These are phyloP conservation scores for Cantharis nigra DNA, from an alignment of 2,888 invertebrate species.

Conservation along the genomic window DNA sequence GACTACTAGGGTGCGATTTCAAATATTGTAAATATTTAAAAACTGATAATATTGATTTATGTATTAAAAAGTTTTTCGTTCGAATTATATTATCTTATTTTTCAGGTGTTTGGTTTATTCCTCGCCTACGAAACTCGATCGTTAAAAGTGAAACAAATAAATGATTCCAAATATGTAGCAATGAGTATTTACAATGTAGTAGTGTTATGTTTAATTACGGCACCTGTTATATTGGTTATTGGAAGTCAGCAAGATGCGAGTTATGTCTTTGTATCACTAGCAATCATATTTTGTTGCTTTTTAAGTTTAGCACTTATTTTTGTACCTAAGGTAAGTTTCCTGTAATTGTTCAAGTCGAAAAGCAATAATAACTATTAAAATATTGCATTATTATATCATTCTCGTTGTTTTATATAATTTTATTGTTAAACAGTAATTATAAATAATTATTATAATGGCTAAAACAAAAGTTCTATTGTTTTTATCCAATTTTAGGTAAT, in stretches of 20 bases:
- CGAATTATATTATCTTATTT: slow-evolving; percentile 17
- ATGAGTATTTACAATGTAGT: slow-evolving; percentile 99
- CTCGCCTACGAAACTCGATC: slow-evolving; percentile 98
- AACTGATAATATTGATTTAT: neutral
- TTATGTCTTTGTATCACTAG: slow-evolving; percentile 94
- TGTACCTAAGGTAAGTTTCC: slow-evolving; percentile 83
- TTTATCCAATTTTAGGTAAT: slow-evolving; percentile 65
- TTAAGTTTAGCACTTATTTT: slow-evolving; percentile 98
- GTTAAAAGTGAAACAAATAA: slow-evolving; percentile 95
- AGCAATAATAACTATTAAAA: neutral
- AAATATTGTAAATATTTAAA: no score
- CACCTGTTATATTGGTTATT: slow-evolving; percentile 96
- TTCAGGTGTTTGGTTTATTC: slow-evolving; percentile 89
- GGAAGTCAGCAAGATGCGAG: slow-evolving; percentile 97
- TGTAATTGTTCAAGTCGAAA: neutral
- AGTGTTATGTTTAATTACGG: slow-evolving; percentile 95
- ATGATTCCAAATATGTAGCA: slow-evolving; percentile 97
- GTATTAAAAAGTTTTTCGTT: neutral
- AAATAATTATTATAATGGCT: no score
- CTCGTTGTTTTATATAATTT: no score
- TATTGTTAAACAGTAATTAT: no score
- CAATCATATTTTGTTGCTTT: slow-evolving; percentile 97
- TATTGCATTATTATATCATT: no score
- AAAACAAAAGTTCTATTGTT: no score
- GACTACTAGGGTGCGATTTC: no score